These are phyloP conservation scores for Xanthorhoe spadicearia DNA, from an alignment of 2,888 invertebrate species.

Conservation along the genomic window DNA sequence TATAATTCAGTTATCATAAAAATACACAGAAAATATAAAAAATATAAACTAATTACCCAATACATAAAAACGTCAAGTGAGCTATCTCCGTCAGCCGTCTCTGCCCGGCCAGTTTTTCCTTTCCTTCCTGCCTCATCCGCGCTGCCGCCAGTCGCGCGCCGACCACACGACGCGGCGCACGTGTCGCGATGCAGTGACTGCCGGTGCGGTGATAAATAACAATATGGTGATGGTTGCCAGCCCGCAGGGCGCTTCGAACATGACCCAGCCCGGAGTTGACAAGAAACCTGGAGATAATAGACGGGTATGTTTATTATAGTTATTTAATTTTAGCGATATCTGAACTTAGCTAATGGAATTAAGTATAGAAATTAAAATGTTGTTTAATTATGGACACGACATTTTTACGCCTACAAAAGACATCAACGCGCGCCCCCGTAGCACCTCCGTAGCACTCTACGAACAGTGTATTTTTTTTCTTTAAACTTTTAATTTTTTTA, in stretches of 20 bases:
- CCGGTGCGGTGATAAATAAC: slow-evolving; percentile 38
- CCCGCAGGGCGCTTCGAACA: slow-evolving; percentile 64
- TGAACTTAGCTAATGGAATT: background rate
- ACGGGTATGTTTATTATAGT: slow-evolving; percentile 63
- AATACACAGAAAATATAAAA: too few relatives aligned
- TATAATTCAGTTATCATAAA: too few relatives aligned
- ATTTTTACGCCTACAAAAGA: slow-evolving; percentile 45
- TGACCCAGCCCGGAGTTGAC: slow-evolving; percentile 61
- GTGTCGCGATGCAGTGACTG: slow-evolving; percentile 58
- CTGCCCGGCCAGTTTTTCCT: slow-evolving; percentile 29
- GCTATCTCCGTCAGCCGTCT: slow-evolving; percentile 22
- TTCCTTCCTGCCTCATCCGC: slow-evolving; percentile 36
- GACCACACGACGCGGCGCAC: slow-evolving; percentile 57
- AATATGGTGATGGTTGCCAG: slow-evolving; percentile 76
- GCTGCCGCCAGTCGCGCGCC: slow-evolving; percentile 73
- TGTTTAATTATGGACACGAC: background rate
- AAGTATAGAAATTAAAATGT: background rate
- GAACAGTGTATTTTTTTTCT: background rate
- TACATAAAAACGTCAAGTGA: slow-evolving; percentile 10
- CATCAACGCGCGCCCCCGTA: slow-evolving; percentile 55
- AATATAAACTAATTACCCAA: too few relatives aligned
- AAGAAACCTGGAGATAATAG: slow-evolving; percentile 75
- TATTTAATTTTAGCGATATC: slow-evolving; percentile 27
- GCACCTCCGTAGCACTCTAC: slow-evolving; percentile 33
- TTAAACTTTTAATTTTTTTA: background rate